A percentile compares a stretch with the other conserved stretches of the same genome.
These are phyloP conservation scores for Mythimna impura DNA, from an alignment of 2,888 invertebrate species.

Conservation along the genomic window DNA sequence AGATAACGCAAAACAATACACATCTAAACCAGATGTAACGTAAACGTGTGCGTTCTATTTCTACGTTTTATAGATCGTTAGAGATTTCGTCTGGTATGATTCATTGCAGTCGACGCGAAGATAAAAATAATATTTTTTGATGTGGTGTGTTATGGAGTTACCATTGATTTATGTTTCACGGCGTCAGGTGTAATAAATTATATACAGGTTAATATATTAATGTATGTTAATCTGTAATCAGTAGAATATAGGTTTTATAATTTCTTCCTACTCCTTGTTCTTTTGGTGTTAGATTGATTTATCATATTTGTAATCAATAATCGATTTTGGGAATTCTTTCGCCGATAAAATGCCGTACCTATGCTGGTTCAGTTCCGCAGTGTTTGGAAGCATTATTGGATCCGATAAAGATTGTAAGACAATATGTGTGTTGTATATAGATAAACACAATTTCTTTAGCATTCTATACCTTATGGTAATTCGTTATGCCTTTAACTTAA, in stretches of 20 bases:
- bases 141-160: conserved; percentile 36
- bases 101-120: conserved; percentile 45
- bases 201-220: conserved; percentile 11
- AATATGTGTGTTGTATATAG: no score
- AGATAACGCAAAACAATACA: conserved; percentile 46
- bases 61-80: conserved; percentile 64
- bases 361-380: no score
- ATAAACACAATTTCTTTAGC: no score
- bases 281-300: no score
- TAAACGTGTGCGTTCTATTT: conserved; percentile 71
- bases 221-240: neutral
- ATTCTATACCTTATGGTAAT: no score
- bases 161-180: conserved; percentile 40
- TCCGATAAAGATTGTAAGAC: no score
- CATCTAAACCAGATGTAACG: conserved; percentile 55
- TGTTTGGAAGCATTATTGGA: no score
- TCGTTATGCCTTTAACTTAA: no score
- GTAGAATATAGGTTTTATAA: neutral
- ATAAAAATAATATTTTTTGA: conserved; percentile 45
- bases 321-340: no score
- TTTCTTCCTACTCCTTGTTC: no score
- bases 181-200: conserved; percentile 32
- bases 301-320: no score
- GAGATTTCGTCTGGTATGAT: conserved; percentile 62
- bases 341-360: no score